Evolutionary conservation across 2,113 vertebrate genomes (phyloP), one percentile per base, ranked within the genome.

Genomic region (Macrotus californicus): DNA sequence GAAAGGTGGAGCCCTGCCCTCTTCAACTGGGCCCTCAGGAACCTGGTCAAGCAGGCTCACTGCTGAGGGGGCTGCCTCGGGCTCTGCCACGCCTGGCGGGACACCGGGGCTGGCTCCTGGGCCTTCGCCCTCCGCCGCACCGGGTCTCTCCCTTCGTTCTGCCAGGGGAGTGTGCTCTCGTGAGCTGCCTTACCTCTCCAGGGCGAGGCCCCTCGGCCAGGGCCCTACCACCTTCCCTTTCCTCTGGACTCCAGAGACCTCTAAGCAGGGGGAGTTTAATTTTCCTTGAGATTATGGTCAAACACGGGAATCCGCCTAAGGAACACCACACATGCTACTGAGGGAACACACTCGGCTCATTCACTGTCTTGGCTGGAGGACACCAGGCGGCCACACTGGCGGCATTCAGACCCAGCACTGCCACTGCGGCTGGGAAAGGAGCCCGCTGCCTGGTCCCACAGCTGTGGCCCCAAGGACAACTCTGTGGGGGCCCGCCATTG

Each of bases 401-500:
- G 5, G 15, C 48, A 12, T 5, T n/a, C 2, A 1, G 8, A 16
- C 22, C 67, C 1, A 36, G 39, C 77, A 39, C 34, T 2, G 76
- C 48, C 12, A 4, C 22, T 7, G 75, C 1, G 2, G 26, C 48
- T 4, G 9, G 39, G 85, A 75, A 5, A n/a, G 0, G 41, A 48
- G 29, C 22, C 93, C 12, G 6, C 3, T 0, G 50, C 34, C 12
- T 15, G 39, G 61, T 15, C n/a, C 46, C 56, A 6, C 26, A 36
- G 1, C 15, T 0, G 26, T 1, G 4, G 52, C 13, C 3, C 81
- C 36, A 19, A 56, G 3, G 7, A 13, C 3, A 4, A 11, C 4
- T n/a, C 66, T 26, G 11, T 22, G 6, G 46, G 41, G 39, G 36
- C 1, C 39, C 9, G 22, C 9, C 12, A 19, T 50, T 6, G 16